phyloP scores from a whole-genome alignment of 2,888 invertebrate species.

The Apamea epomidion region DNA sequence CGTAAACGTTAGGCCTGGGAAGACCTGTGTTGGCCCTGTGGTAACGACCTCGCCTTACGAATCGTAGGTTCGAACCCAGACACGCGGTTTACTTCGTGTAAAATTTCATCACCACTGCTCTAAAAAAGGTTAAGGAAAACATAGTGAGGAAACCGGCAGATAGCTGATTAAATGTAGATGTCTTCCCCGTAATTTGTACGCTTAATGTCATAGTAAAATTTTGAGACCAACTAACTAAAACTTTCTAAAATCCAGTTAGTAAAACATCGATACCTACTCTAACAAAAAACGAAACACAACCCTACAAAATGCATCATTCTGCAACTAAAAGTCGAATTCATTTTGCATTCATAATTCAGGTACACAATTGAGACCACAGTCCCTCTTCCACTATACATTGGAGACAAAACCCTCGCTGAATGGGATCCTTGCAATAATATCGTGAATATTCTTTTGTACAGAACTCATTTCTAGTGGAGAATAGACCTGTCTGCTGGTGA shows the following conservation, averaged over 20 bases:
- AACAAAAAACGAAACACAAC: conserved; percentile 1
- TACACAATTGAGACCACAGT: conserved; percentile 43
- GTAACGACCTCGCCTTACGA: too few species aligned
- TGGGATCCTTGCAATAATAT: conserved; percentile 69
- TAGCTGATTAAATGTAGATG: too few species aligned
- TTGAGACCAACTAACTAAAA: too few species aligned
- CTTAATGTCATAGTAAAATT: too few species aligned
- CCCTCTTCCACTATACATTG: conserved; percentile 58
- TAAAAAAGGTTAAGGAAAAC: too few species aligned
- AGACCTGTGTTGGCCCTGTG: too few species aligned
- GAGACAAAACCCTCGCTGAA: conserved; percentile 71
- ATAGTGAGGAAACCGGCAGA: too few species aligned
- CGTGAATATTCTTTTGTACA: conserved; percentile 69
- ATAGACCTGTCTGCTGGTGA: conserved; percentile 59
- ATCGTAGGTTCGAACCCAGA: too few species aligned
- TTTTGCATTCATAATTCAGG: conserved; percentile 51
- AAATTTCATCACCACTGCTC: too few species aligned
- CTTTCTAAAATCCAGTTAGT: background rate
- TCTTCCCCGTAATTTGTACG: too few species aligned
- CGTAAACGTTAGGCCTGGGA: background rate
- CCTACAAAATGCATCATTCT: conserved; percentile 14
- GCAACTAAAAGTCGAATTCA: conserved; percentile 49
- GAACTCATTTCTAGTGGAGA: conserved; percentile 70
- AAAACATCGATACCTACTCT: background rate
- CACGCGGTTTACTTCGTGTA: too few species aligned